Base-by-base conservation (phyloP, 2,888 invertebrate species). In the Athalia cordata region DNA sequence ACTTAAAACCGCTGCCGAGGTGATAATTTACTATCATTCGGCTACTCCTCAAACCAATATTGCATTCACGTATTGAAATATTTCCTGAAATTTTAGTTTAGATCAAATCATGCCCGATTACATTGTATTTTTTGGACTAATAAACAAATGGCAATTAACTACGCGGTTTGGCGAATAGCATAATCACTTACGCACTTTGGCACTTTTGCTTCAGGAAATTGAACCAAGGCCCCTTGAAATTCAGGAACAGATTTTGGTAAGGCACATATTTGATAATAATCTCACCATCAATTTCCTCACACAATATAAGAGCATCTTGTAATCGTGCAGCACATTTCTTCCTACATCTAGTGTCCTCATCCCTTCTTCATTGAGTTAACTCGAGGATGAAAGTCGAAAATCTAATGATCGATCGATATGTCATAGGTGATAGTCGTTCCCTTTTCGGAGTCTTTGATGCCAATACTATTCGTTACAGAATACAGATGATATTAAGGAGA, bases 231-330 rank as follows among this genome's bases (percentile, higher is more conserved):
- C 81, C 81, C 78, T 81, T 64, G 86, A 84, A 84, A 80, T 85
- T 79, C 84, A 83, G 80, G 86, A 87, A 62, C 81, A 84, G 75
- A 84, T 84, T 64, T 85, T 83, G 84, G 87, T 87, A 85, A 87
- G 87, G 72, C 72, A 72, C 15, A 29, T 29, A 45, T 72, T 72
- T 45, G 70, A 72, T 47, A 59, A 47, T 59, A 13, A 9, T 68
- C 11, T 29, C 55, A 68, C 29, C 11, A n/a, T 52, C 13, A 52
- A n/a, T 55, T 68, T 1, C 29, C 6, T 55, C 50, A 29, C 52
- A 52, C 43, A 43, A 50, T 15, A 29, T 7, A 68, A 29, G 29
- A 43, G 13, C 5, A 66, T 55, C 52, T 55, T 29, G 29, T 2
- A 29, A 29, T 29, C 29, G 29, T 29, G 29, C 29, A 29, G 29